Conservation (phyloP, 2,113 vertebrate species). For the Cercocebus atys region DNA sequence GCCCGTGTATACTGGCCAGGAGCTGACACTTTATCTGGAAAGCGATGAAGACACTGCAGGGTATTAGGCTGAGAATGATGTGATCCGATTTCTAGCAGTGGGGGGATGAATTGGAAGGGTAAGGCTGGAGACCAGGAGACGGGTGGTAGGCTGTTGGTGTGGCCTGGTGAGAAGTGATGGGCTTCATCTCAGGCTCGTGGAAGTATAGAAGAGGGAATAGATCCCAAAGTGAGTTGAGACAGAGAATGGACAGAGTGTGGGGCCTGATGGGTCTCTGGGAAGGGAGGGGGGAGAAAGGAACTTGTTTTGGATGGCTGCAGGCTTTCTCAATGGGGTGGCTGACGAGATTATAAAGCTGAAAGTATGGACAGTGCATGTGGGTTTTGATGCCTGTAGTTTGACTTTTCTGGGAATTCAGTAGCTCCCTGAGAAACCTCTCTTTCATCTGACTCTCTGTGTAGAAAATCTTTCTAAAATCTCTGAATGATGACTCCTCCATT, state of each 20-base stretch:
- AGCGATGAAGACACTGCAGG: neutral
- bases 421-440: conserved; percentile 32
- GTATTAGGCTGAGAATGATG: neutral
- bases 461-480: conserved; percentile 49
- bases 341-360: neutral
- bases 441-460: neutral
- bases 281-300: neutral
- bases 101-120: neutral
- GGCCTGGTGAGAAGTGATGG: neutral
- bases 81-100: neutral
- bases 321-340: neutral
- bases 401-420: conserved; percentile 17
- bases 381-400: neutral
- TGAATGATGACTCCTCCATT: neutral
- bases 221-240: neutral
- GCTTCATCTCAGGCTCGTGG: neutral
- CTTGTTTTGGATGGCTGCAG: neutral
- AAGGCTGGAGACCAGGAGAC: neutral
- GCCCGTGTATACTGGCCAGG: rapidly evolving
- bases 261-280: neutral
- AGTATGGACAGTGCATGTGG: neutral
- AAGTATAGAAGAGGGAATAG: neutral
- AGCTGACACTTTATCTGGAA: neutral
- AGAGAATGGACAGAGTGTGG: neutral
- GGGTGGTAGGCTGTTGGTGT: neutral